These are phyloP conservation scores for Hyperoplus immaculatus DNA, from an alignment of 2,797 vertebrate species.

Conservation along the genomic window DNA sequence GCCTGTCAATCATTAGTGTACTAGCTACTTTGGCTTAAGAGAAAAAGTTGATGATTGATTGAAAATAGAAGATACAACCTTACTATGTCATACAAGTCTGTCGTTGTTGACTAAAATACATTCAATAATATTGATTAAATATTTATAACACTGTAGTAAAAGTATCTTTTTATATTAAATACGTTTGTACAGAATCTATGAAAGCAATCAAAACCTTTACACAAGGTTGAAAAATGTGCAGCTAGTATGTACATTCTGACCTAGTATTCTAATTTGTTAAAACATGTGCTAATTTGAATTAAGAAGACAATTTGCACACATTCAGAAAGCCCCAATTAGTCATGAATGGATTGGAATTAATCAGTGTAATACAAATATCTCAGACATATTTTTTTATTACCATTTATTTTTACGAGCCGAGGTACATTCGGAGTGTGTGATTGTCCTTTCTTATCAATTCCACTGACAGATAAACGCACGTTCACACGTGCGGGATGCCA, in stretches of 20 bases:
- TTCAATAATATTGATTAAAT: neutral
- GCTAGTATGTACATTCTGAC: neutral
- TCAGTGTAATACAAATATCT: neutral
- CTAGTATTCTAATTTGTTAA: neutral
- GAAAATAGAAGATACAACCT: neutral
- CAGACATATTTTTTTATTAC: neutral
- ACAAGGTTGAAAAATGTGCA: neutral
- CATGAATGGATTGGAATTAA: neutral
- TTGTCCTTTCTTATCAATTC: neutral
- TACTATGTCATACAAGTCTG: neutral
- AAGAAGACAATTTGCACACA: neutral
- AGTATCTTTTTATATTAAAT: neutral
- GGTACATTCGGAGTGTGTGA: neutral
- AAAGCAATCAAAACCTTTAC: neutral
- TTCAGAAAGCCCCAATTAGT: neutral
- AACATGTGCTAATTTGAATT: neutral
- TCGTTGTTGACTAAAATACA: neutral
- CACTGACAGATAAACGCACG: neutral
- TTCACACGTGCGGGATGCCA: neutral
- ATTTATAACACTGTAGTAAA: neutral
- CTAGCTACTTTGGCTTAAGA: neutral
- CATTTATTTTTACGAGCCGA: neutral
- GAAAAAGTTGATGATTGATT: constrained; percentile 21
- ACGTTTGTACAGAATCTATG: neutral
- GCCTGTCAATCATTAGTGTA: constrained; percentile 25